These are phyloP conservation scores for Piprites chloris DNA, from an alignment of 2,113 vertebrate species.

Conservation along the genomic window DNA sequence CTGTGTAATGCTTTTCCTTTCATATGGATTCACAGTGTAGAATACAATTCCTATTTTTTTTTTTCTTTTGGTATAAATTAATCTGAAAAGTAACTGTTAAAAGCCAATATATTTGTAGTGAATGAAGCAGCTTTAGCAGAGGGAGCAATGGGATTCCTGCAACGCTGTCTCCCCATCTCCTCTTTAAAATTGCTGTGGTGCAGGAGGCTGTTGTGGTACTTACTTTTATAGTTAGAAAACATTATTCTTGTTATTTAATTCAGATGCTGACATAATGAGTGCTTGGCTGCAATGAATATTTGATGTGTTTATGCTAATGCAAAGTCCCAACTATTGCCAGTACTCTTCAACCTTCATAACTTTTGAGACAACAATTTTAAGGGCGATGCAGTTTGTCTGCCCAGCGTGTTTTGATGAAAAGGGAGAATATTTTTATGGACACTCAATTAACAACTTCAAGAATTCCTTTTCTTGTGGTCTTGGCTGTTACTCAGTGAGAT, in stretches of 20 bases:
- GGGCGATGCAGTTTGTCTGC: not conserved
- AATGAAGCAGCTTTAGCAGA: not conserved
- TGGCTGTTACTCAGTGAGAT: not conserved
- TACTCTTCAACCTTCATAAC: not conserved
- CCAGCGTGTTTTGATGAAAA: not conserved
- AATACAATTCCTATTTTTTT: not conserved
- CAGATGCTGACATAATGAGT: slow-evolving; percentile 50
- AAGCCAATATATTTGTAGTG: not conserved
- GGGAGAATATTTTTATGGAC: not conserved
- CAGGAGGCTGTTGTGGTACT: not conserved
- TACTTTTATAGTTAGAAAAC: slow-evolving; percentile 16
- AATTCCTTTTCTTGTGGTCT: not conserved
- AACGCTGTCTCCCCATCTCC: not conserved
- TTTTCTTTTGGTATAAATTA: not conserved
- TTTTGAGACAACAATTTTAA: not conserved
- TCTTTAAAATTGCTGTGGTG: not conserved
- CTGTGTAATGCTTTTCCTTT: not conserved
- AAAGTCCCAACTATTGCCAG: not conserved
- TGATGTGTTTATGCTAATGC: slow-evolving; percentile 41
- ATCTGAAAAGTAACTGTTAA: not conserved
- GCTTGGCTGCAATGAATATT: slow-evolving; percentile 53
- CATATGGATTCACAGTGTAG: not conserved
- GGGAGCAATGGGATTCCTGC: not conserved
- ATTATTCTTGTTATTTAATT: slow-evolving; percentile 52
- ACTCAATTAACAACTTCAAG: not conserved